Conservation (phyloP, 2,113 vertebrate genomes). For the Microcebus griseorufus region DNA sequence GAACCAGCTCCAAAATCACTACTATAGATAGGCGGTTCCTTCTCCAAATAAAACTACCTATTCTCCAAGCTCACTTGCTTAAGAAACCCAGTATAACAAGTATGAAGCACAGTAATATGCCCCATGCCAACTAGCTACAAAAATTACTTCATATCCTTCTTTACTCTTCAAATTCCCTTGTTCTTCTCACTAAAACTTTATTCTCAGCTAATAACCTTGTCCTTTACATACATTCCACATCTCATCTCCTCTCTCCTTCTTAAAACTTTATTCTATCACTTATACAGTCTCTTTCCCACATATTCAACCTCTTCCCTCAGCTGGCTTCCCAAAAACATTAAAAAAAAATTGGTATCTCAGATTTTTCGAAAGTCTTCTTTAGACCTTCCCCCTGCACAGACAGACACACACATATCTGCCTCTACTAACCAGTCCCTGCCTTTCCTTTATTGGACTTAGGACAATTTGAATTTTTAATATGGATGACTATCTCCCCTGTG, state of each 20-base stretch:
- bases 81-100: background rate
- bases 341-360: background rate
- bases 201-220: background rate
- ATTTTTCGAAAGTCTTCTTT: background rate
- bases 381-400: background rate
- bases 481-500: background rate
- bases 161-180: background rate
- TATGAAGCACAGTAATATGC: background rate
- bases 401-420: background rate
- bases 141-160: background rate
- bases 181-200: background rate
- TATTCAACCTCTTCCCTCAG: background rate
- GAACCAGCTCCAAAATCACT: background rate
- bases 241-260: background rate
- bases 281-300: background rate
- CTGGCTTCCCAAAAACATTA: background rate
- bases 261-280: background rate
- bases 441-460: background rate
- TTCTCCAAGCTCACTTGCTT: background rate
- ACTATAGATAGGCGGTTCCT: background rate
- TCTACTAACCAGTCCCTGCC: background rate
- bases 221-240: background rate
- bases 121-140: background rate
- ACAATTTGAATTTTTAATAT: background rate
- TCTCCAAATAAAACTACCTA: constrained; percentile 8